phyloP scores from a whole-genome alignment of 2,888 invertebrate genomes.

The Cylloceria caligata region DNA sequence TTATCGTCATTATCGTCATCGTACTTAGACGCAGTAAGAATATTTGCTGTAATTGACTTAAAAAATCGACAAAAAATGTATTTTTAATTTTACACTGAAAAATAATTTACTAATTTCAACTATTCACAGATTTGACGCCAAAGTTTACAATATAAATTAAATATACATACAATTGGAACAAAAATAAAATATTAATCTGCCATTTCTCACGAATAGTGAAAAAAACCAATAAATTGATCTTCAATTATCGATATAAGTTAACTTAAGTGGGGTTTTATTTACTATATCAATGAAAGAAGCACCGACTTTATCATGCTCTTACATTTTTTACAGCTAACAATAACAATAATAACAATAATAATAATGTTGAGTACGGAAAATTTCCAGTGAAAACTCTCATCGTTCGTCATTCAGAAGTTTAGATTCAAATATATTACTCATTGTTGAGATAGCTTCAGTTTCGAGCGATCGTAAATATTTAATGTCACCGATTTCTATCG shows the following conservation, averaged over 20 bases:
- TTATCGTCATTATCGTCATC: too few species aligned
- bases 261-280: too few species aligned
- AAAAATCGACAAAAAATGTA: neutral
- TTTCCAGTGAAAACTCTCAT: neutral
- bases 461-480: conserved; percentile 40
- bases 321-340: too few species aligned
- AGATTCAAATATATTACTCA: conserved; percentile 4
- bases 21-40: neutral
- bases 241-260: too few species aligned
- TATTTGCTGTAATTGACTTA: neutral
- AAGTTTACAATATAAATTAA: neutral
- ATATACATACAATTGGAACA: neutral
- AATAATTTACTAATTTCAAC: too few species aligned
- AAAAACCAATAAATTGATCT: neutral
- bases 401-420: neutral
- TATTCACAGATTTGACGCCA: too few species aligned
- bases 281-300: too few species aligned
- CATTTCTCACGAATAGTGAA: neutral
- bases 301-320: too few species aligned
- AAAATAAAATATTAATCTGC: neutral
- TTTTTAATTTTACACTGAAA: too few species aligned
- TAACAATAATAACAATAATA: too few species aligned
- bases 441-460: neutral
- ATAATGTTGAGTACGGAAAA: too few species aligned
- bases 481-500: conserved; percentile 23